These are phyloP conservation scores for Denticeps clupeoides DNA, from an alignment of 2,797 vertebrate genomes.

Conservation along the genomic window DNA sequence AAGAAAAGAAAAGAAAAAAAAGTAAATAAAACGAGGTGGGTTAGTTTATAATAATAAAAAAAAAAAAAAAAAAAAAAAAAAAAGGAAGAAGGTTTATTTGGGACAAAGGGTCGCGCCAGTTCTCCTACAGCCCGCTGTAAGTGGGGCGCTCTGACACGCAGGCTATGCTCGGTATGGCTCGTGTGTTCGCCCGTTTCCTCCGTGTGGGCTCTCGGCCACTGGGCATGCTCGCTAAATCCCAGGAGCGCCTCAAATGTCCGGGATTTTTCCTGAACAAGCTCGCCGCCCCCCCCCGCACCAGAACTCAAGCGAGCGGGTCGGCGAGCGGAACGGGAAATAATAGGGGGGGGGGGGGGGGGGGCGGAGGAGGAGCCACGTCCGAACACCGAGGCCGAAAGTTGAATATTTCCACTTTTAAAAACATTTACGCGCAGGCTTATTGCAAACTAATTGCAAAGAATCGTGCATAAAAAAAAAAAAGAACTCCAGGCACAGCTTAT, in stretches of 20 bases:
- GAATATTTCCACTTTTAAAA: too few relatives aligned
- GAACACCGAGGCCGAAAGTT: too few relatives aligned
- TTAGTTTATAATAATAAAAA: too few relatives aligned
- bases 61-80: background rate
- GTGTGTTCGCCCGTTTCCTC: conserved; percentile 55
- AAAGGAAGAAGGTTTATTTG: conserved; percentile 19
- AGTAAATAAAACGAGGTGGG: too few relatives aligned
- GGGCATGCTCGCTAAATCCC: conserved; percentile 67
- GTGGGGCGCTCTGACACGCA: conserved; percentile 80
- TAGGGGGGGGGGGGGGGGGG: background rate
- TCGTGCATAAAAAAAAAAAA: too few relatives aligned
- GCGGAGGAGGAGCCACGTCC: conserved; percentile 26
- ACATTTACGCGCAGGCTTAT: too few relatives aligned
- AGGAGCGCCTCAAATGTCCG: conserved; percentile 69
- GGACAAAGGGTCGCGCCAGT: conserved; percentile 61
- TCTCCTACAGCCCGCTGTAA: conserved; percentile 87
- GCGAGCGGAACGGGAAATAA: conserved; percentile 11
- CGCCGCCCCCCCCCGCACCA: conserved; percentile 47
- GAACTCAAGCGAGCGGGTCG: too few relatives aligned
- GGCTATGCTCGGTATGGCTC: conserved; percentile 71
- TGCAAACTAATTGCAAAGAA: too few relatives aligned
- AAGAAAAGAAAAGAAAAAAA: conserved; percentile 14
- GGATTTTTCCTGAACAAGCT: conserved; percentile 65
- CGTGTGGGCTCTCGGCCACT: conserved; percentile 29
- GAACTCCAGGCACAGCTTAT: too few relatives aligned